Percentiles rank a stretch among this genome's conserved stretches.
Conservation (phyloP, 2,113 vertebrate species). For the Calidris pygmaea region DNA sequence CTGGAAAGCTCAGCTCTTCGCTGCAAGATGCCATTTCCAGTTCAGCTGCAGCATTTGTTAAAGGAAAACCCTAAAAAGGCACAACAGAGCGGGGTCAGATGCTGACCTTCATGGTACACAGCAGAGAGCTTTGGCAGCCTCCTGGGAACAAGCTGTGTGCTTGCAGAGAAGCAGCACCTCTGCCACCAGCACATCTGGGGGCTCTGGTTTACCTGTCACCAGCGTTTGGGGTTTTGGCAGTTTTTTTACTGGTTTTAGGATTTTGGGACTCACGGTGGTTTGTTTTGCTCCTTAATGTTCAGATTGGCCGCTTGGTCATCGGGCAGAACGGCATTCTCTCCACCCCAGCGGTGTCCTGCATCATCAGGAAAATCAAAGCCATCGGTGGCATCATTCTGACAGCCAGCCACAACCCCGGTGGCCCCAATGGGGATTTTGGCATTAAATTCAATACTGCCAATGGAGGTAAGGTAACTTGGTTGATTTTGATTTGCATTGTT, state of each 20-base stretch:
- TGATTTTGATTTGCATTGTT: background rate
- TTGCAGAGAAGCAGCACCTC: background rate
- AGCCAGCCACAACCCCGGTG: conserved; percentile 97
- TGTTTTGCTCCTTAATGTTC: conserved; percentile 20
- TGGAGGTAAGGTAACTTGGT: conserved; percentile 78
- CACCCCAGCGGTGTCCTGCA: conserved; percentile 95
- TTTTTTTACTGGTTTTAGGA: background rate
- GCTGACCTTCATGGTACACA: background rate
- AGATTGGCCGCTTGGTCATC: conserved; percentile 94
- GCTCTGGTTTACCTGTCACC: background rate
- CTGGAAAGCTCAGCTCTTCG: background rate
- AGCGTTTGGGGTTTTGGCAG: fast-evolving
- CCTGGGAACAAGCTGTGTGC: background rate
- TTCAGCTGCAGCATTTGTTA: background rate
- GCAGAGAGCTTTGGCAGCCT: fast-evolving
- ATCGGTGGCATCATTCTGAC: conserved; percentile 97
- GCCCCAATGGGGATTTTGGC: conserved; percentile 94
- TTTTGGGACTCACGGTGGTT: background rate
- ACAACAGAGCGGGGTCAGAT: fast-evolving
- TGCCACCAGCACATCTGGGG: background rate
- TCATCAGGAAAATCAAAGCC: conserved; percentile 95
- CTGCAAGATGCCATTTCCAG: background rate
- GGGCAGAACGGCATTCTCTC: conserved; percentile 98
- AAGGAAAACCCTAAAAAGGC: background rate
- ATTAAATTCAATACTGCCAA: conserved; percentile 97